Base-by-base conservation (phyloP, 2,113 vertebrate species). In the Sinocyclocheilus rhinocerous region DNA sequence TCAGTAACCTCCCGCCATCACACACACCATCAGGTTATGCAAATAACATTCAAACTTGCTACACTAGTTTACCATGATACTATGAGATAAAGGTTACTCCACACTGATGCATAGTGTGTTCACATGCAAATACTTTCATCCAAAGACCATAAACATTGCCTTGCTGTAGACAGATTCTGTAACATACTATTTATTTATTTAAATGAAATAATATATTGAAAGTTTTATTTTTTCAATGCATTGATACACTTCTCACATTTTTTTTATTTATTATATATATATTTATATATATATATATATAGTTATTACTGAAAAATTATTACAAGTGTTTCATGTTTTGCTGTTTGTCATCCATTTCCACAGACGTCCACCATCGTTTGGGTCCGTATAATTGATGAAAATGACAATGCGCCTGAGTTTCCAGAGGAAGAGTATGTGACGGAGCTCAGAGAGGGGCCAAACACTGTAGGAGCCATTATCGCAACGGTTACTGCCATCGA, bases 371-470 rank as follows among this genome's bases (percentile, higher is more conserved):
- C 98, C 33, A 96, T 91, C 0, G 95, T 99, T 36, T 92, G 95
- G 0, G 96, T 99, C 76, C 95, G 83, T 9, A 10, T 99, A 50
- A 92, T 98, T 91, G 98, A 99, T 0, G 98, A 99, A 93, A 99
- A 99, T 0, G 98, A 99, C 89, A 99, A 99, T 0, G 92, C 95
- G 0, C 98, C 98, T 0, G 10, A 93, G 85, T 99, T 99, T 92
- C 95, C 80, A 2, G 95, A 96, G 87, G 96, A 95, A 48, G 95
- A 96, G 10, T 99, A 99, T 0, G 96, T 98, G 89, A 96, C 98
- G 1, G 94, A 95, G 13, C 92, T 99, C 1, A 97, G 97, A 0
- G 98, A 99, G 86, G 98, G 98, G 7, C 98, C 97, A 0, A 93
- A 94, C 86, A 97, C 96, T 0, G 89, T 97, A 85, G 96, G 97